Conservation (phyloP, 2,888 invertebrate species). For the Coleophora deauratella region DNA sequence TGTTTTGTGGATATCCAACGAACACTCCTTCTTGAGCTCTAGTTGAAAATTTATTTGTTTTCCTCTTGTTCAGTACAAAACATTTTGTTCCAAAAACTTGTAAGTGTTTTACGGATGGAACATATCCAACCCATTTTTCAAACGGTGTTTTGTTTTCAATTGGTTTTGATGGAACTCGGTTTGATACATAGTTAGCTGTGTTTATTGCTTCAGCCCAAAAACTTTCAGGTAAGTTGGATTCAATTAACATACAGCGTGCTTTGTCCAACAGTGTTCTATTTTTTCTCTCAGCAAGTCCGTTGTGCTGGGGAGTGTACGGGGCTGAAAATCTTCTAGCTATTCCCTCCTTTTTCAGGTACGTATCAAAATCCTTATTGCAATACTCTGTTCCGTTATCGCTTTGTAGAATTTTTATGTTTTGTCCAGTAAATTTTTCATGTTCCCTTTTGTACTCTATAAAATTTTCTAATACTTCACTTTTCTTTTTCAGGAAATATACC, state of each 20-base stretch:
- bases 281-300: conserved; percentile 3
- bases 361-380: neutral
- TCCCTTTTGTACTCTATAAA: conserved; percentile 9
- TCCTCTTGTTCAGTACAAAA: too few species aligned
- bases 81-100: too few species aligned
- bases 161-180: neutral
- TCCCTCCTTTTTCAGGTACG: neutral
- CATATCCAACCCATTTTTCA: neutral
- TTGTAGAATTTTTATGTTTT: conserved; percentile 5
- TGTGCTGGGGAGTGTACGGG: conserved; percentile 8
- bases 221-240: neutral
- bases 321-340: neutral
- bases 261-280: conserved; percentile 7
- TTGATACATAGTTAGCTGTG: neutral
- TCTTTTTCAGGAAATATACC: conserved; percentile 10
- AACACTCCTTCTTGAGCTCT: neutral
- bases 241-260: neutral
- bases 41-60: neutral
- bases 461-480: conserved; percentile 1
- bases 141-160: neutral
- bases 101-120: too few species aligned
- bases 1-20: neutral
- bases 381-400: conserved; percentile 7
- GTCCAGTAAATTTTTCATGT: conserved; percentile 4
- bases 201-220: conserved; percentile 1